Conservation (phyloP, 2,888 invertebrate species). For the Torymus tubicola region DNA sequence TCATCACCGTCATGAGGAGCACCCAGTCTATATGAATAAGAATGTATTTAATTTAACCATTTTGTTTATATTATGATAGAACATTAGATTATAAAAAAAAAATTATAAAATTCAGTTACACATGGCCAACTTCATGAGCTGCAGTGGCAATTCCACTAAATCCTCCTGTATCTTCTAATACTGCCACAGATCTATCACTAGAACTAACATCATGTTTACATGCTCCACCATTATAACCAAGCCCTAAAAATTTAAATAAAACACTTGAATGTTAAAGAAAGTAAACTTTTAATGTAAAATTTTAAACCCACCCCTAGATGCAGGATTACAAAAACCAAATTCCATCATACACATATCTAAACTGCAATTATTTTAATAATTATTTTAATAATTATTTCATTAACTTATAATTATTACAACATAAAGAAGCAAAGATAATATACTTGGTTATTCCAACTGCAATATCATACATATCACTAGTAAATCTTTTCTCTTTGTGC, state of each 20-base stretch:
- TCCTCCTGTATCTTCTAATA: slow-evolving; percentile 70
- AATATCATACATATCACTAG: slow-evolving; percentile 23
- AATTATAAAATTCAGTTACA: slow-evolving; percentile 60
- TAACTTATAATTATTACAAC: neutral
- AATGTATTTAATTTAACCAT: no score
- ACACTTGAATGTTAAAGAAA: neutral
- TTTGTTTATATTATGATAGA: no score
- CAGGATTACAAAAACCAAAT: neutral
- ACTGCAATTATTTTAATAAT: slow-evolving; percentile 2
- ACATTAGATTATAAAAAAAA: no score
- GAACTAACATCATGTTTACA: slow-evolving; percentile 62
- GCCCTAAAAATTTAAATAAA: slow-evolving; percentile 59
- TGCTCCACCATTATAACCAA: slow-evolving; percentile 67
- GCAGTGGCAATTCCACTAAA: slow-evolving; percentile 67
- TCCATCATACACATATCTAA: slow-evolving; percentile 27
- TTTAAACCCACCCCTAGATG: slow-evolving; percentile 12
- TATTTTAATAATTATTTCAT: neutral
- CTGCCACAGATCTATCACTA: slow-evolving; percentile 61
- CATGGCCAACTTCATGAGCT: slow-evolving; percentile 69
- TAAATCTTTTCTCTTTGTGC: slow-evolving; percentile 10
- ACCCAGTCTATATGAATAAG: neutral
- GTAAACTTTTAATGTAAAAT: no score
- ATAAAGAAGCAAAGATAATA: no score
- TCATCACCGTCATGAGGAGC: slow-evolving; percentile 50
- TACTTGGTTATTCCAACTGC: slow-evolving; percentile 26